Percentiles rank a stretch among this genome's conserved stretches.
Conservation (phyloP, 2,113 vertebrate species). For the Bettongia penicillata region DNA sequence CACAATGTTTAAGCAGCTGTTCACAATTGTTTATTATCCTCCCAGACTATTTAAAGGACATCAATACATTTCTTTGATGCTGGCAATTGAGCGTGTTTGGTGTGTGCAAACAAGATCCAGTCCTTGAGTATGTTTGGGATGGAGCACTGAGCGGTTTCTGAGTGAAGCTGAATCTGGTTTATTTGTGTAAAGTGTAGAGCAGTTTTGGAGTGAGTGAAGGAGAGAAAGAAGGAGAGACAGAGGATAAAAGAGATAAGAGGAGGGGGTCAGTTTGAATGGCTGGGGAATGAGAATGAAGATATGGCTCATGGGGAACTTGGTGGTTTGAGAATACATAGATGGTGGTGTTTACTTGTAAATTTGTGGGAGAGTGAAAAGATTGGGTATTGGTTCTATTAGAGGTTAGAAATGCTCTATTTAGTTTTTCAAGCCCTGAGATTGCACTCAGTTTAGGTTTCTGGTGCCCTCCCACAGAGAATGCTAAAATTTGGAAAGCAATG, state of each 20-base stretch:
- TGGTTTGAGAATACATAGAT: not conserved
- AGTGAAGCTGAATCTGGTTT: not conserved
- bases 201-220: not conserved
- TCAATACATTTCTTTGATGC: not conserved
- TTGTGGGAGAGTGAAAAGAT: not conserved
- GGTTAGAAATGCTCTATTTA: not conserved
- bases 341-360: not conserved
- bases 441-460: not conserved
- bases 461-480: not conserved
- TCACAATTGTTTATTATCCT: not conserved
- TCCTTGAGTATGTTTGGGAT: not conserved
- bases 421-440: not conserved
- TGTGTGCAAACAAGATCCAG: not conserved
- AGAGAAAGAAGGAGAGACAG: not conserved
- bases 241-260: not conserved
- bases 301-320: not conserved
- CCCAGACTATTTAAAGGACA: not conserved
- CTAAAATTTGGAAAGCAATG: not conserved
- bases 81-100: not conserved
- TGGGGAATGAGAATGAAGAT: not conserved
- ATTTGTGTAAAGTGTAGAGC: not conserved
- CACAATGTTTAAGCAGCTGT: not conserved
- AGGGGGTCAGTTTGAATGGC: not conserved
- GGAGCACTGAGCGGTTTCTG: not conserved
- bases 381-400: not conserved